Evolutionary conservation across 1,140 invertebrate species (phyloP), one percentile per base, ranked within the genome.

Genomic region (Orchestia grillus): DNA sequence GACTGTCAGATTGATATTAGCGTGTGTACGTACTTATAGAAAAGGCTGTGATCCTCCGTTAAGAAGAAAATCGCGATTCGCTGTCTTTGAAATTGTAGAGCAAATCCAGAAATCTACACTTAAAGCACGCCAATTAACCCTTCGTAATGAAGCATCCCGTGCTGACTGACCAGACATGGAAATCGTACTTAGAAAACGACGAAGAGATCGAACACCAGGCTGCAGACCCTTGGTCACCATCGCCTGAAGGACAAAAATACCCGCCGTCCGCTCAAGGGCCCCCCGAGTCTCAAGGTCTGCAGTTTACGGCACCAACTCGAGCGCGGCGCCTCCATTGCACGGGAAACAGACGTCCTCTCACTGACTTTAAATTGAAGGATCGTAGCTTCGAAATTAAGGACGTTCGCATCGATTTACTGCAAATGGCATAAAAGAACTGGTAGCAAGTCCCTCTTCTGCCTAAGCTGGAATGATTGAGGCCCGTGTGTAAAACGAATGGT

Each of bases 351-450:
- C 44, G 92, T 94, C 92, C 92, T 45, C 44, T 28, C 92, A 11
- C 92, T 40, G 92, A 45, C 92, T 45, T 94, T 94, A 94, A 94
- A 94, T 94, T 94, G 92, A 94, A 94, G 92, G 44, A 94, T 94
- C 44, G 36, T 45, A 16, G 92, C 44, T 40, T n/a, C 36, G 19
- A 47, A 44, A 94, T 94, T 45, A 94, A 47, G 92, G 41, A 47
- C 36, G 47, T 45, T 94, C 92, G 36, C 8, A 45, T 15, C 4
- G 44, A 94, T 94, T 94, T 94, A 94, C 92, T 94, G 43, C 43
- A 94, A 94, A 94, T 91, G 88, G 28, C 41, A 47, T 94, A 94
- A 94, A 47, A n/a, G 11, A 11, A 90, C 88, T 42, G 41, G 3
- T 8, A 42, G 41, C 8, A 90, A 90, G 62, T 77, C 62, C 28